These are phyloP conservation scores for Apotomis capreana DNA, from an alignment of 2,888 invertebrate species.

Conservation along the genomic window DNA sequence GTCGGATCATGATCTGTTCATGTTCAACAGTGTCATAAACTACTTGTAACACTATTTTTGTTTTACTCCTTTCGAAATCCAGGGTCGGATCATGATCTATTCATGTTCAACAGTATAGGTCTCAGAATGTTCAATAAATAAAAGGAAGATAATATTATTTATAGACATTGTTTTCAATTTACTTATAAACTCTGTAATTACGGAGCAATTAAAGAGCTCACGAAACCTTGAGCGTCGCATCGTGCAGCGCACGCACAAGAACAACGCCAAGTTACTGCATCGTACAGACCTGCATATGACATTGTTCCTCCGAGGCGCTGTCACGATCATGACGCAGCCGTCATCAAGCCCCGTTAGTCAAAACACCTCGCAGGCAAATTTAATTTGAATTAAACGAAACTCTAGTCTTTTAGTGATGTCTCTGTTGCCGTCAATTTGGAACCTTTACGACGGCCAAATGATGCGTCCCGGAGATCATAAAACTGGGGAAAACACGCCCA, in stretches of 20 bases:
- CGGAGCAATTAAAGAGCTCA: constrained; percentile 58
- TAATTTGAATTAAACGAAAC: constrained; percentile 24
- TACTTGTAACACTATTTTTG: too few species aligned
- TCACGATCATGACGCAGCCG: constrained; percentile 8
- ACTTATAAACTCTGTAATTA: constrained; percentile 41
- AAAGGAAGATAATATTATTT: constrained; percentile 18
- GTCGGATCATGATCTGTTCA: too few species aligned
- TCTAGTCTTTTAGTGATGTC: constrained; percentile 20
- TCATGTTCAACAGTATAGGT: too few species aligned
- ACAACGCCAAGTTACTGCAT: constrained; percentile 1
- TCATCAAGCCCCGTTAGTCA: constrained; percentile 25
- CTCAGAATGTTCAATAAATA: background rate
- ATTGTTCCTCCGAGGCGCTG: background rate
- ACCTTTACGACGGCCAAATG: constrained; percentile 8
- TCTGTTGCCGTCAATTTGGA: constrained; percentile 5
- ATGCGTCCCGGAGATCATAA: background rate
- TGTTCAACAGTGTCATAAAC: too few species aligned
- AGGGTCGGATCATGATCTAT: too few species aligned
- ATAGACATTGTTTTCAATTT: constrained; percentile 22
- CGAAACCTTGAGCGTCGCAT: constrained; percentile 61
- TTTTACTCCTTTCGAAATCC: too few species aligned
- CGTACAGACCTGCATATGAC: background rate
- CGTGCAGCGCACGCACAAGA: constrained; percentile 1
- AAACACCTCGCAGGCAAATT: constrained; percentile 25
- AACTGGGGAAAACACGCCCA: constrained; percentile 1